Percentiles rank a stretch among this genome's conserved stretches.
Evolutionary conservation across 1,140 invertebrate genomes (phyloP).

Genomic region (Apis laboriosa): DNA sequence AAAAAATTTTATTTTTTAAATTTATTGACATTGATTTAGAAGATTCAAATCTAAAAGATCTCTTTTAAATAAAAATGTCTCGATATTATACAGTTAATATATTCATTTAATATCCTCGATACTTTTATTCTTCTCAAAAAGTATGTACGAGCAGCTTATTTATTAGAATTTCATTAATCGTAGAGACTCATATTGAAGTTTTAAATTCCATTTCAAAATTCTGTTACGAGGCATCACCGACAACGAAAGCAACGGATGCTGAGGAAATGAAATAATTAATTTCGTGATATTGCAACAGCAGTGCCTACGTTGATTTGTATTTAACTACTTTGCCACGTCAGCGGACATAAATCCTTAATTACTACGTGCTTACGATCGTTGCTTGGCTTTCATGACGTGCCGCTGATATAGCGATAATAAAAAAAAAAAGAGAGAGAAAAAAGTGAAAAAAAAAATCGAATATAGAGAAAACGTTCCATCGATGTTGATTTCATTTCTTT

Average conservation of each 20-base stretch:
- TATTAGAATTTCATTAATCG: not conserved
- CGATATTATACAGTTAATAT: no score
- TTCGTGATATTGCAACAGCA: not conserved
- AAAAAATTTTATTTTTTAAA: no score
- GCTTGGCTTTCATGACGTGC: not conserved
- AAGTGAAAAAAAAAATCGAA: not conserved
- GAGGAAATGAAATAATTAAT: constrained; percentile 20
- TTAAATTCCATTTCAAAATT: constrained; percentile 1
- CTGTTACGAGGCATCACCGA: not conserved
- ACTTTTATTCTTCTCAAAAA: no score
- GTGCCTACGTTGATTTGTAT: constrained; percentile 6
- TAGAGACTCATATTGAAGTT: not conserved
- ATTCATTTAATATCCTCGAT: no score
- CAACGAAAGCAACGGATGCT: not conserved
- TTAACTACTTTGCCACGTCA: constrained; percentile 12
- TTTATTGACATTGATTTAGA: no score
- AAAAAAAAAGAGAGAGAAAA: not conserved
- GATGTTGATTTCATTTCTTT: not conserved
- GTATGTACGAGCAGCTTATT: not conserved
- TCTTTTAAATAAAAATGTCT: no score
- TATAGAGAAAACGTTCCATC: not conserved
- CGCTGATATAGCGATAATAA: not conserved
- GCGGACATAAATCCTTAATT: constrained; percentile 4
- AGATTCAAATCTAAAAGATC: no score
- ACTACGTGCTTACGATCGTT: constrained; percentile 1